Conservation (phyloP, 1,140 invertebrate species). For the Nasonia giraulti region DNA sequence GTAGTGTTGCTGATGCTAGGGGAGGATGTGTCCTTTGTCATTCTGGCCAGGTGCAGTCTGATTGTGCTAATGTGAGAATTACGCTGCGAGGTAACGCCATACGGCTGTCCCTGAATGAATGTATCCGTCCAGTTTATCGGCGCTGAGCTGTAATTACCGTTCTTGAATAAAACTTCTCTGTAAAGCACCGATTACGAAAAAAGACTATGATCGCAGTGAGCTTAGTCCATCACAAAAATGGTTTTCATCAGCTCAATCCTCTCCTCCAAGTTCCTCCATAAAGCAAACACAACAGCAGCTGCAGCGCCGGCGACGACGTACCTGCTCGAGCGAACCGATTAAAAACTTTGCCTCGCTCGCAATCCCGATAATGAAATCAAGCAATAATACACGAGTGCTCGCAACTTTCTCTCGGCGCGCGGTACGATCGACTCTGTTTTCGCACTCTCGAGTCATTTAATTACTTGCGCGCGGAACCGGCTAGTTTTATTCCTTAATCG, state of each 20-base stretch:
- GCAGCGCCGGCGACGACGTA: not conserved
- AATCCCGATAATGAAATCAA: slow-evolving; percentile 34
- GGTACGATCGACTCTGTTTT: not conserved
- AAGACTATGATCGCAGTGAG: no score
- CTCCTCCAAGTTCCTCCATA: not conserved
- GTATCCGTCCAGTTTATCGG: no score
- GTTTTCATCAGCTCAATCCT: not conserved
- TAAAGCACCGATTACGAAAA: no score
- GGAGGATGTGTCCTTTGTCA: slow-evolving; percentile 4
- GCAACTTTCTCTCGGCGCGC: not conserved
- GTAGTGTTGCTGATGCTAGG: not conserved
- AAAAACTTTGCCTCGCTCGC: not conserved
- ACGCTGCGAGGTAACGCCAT: not conserved
- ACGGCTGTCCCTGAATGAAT: no score
- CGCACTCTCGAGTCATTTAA: slow-evolving; percentile 21
- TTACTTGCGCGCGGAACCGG: slow-evolving; percentile 22
- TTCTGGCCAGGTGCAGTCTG: no score
- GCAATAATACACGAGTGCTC: not conserved
- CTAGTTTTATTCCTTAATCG: slow-evolving; percentile 42
- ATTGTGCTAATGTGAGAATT: not conserved
- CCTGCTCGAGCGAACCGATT: slow-evolving; percentile 3
- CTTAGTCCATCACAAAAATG: not conserved
- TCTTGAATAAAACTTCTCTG: no score
- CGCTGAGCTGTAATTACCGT: no score
- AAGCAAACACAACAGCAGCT: not conserved